phyloP scores from a whole-genome alignment of 64 coral and sea anemone species.

The Porites lutea region DNA sequence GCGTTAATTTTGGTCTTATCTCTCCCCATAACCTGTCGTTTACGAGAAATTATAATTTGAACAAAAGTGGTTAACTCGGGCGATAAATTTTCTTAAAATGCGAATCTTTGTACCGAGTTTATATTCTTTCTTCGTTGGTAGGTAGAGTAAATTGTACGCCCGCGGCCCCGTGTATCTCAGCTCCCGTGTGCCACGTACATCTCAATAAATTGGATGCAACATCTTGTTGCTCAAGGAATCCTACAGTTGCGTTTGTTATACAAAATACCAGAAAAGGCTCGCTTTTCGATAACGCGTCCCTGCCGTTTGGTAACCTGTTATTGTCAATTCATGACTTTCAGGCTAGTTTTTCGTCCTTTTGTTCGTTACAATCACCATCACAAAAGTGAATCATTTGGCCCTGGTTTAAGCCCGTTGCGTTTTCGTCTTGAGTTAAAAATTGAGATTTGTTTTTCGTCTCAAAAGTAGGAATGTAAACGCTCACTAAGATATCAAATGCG shows the following conservation, averaged over 20 bases:
- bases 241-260: neutral
- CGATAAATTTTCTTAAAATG: neutral
- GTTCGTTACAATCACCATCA: neutral
- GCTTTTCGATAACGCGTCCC: neutral
- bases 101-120: neutral
- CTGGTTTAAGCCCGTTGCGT: no score
- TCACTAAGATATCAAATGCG: neutral
- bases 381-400: no score
- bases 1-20: neutral
- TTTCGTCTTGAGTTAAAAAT: no score
- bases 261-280: neutral
- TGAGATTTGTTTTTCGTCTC: neutral
- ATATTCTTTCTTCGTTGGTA: no score
- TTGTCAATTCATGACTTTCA: neutral
- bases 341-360: neutral
- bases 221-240: neutral
- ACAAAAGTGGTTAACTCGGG: neutral
- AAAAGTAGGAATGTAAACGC: neutral
- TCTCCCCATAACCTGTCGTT: neutral
- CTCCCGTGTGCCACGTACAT: neutral
- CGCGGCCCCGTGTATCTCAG: neutral
- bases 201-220: neutral
- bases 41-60: neutral
- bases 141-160: no score
- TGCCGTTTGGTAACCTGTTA: constrained; percentile 1